Conservation (phyloP, 2,113 vertebrate species). For the Phalacrocorax aristotelis region DNA sequence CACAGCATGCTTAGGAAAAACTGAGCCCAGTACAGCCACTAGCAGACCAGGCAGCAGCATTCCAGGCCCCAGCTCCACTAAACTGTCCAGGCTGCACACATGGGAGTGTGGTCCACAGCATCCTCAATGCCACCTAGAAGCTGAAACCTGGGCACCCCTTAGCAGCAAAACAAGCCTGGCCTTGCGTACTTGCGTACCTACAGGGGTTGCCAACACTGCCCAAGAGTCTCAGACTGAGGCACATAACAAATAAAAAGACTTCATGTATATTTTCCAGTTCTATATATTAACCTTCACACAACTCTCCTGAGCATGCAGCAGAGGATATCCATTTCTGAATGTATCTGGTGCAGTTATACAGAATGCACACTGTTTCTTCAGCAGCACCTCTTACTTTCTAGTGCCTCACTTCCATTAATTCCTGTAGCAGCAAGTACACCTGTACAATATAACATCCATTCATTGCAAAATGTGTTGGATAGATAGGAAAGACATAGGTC, state of each 20-base stretch:
- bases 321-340: neutral
- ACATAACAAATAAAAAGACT: neutral
- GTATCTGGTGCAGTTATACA: neutral
- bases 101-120: neutral
- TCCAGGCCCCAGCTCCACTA: neutral
- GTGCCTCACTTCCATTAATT: neutral
- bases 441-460: neutral
- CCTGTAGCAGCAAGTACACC: neutral
- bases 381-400: neutral
- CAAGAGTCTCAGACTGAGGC: neutral
- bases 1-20: neutral
- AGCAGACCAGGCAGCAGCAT: neutral
- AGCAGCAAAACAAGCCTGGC: neutral
- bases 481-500: neutral
- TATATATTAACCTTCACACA: neutral
- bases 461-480: neutral
- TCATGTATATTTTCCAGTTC: neutral
- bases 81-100: rapidly evolving
- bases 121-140: neutral
- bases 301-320: neutral
- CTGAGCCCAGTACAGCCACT: neutral
- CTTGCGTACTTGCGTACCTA: neutral
- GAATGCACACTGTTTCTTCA: neutral
- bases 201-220: neutral
- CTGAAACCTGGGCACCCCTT: neutral